These are phyloP conservation scores for Polyploca ridens DNA, from an alignment of 2,888 invertebrate species.

Conservation along the genomic window DNA sequence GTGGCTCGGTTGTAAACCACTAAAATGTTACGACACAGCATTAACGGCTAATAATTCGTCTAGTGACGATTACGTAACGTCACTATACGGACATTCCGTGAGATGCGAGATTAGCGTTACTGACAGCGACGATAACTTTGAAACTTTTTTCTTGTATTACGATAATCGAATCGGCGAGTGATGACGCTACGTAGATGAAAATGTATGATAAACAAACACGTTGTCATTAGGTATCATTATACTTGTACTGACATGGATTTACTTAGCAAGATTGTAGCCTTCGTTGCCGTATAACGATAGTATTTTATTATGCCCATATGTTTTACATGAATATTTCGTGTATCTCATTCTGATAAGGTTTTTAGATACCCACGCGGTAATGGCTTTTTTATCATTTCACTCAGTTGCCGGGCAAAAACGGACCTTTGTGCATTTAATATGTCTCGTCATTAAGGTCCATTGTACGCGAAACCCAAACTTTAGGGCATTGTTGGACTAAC, in stretches of 20 bases:
- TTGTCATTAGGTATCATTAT: conserved; percentile 73
- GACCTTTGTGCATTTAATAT: conserved; percentile 35
- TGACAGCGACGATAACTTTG: conserved; percentile 71
- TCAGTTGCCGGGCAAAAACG: conserved; percentile 33
- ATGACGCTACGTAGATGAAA: conserved; percentile 58
- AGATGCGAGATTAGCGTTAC: conserved; percentile 71
- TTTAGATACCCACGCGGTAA: conserved; percentile 7
- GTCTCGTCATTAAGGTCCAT: conserved; percentile 50
- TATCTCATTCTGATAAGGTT: conserved; percentile 44
- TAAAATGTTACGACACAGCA: conserved; percentile 66
- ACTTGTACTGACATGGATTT: conserved; percentile 60
- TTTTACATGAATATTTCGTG: conserved; percentile 54
- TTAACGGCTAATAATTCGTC: conserved; percentile 75
- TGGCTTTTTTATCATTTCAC: conserved; percentile 11
- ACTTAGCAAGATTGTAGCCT: conserved; percentile 75
- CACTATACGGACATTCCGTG: conserved; percentile 59
- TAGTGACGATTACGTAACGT: conserved; percentile 74
- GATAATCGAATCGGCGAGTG: conserved; percentile 62
- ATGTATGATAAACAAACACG: conserved; percentile 66
- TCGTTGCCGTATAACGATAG: conserved; percentile 67
- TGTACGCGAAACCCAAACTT: conserved; percentile 39
- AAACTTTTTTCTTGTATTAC: conserved; percentile 69
- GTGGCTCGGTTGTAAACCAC: conserved; percentile 63
- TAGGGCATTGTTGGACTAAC: conserved; percentile 31
- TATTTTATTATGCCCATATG: conserved; percentile 64